phyloP scores from a whole-genome alignment of 2,888 invertebrate genomes.

The Mantis religiosa region DNA sequence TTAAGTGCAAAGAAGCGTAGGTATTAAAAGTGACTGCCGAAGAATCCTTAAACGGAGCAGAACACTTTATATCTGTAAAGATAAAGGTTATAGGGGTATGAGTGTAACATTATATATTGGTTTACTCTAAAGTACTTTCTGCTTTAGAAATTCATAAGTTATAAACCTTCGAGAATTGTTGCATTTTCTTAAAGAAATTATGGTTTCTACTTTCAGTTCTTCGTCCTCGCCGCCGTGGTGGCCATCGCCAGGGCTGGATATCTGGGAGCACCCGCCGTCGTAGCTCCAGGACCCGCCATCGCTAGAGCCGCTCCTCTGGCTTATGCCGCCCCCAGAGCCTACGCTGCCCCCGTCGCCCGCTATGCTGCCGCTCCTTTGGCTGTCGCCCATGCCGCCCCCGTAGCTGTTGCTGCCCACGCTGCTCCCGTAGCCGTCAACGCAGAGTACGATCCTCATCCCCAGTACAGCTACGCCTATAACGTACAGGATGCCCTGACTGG shows the following conservation, averaged over 20 bases:
- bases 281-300: conserved; percentile 17
- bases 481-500: conserved; percentile 30
- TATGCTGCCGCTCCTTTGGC: conserved; percentile 9
- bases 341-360: neutral
- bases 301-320: neutral
- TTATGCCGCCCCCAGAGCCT: conserved; percentile 19
- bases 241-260: conserved; percentile 30
- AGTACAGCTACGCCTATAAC: conserved; percentile 31
- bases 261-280: conserved; percentile 27
- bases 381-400: conserved; percentile 35
- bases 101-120: too few species aligned
- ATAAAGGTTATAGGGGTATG: too few species aligned
- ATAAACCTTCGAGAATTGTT: too few species aligned
- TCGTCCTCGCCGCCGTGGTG: conserved; percentile 29
- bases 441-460: conserved; percentile 31
- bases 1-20: too few species aligned
- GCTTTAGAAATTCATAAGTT: too few species aligned
- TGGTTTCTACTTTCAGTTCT: conserved; percentile 8
- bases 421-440: conserved; percentile 36
- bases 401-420: conserved; percentile 8
- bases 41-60: too few species aligned
- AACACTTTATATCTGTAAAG: too few species aligned
- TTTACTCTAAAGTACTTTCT: too few species aligned
- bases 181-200: too few species aligned
- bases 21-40: too few species aligned